Evolutionary conservation across 1,140 invertebrate genomes (phyloP), one percentile per base, ranked within the genome.

Genomic region (Papilio polyxenes): DNA sequence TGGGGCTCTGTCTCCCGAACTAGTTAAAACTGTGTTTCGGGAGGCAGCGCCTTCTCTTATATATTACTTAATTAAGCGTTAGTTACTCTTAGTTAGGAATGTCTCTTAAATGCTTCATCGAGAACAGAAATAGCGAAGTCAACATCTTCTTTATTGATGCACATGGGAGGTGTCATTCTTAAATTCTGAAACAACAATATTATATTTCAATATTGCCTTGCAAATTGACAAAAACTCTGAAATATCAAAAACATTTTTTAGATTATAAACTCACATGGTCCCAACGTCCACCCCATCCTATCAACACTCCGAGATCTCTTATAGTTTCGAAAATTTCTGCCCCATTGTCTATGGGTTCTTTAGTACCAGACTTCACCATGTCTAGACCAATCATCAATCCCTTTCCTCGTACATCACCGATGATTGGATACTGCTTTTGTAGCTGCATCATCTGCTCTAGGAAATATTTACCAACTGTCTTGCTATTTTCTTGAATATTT

Each of bases 301-400:
- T 90, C 0, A 99, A 94, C 10, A 99, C 93, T 8, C 98, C 98
- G 90, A 97, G 95, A 86, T 99, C 96, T 93, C 98, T 98, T 65
- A 97, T 97, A 48, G 95, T 94, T 90, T 99, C 98, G 94, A 97
- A 97, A 74, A 99, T 97, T 48, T 96, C 94, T 1, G 95, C 88
- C 7, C 98, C 95, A 82, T 96, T 95, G 9, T 95, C 93, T 0
- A 91, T 84, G 11, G 98, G 97, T 53, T 95, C 92, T 81, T 95
- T 96, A 0, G 95, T 96, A 77, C 96, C 95, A 74, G 98, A 96
- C 13, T 94, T 91, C 0, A 99, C 97, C 78, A 99, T 91, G 92
- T 99, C 98, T 0, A 99, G 89, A 0, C 98, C 99, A 85, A 99
- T 96, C 98, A 99, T 99, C 20, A 99, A 94, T 0, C 99, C 99